Conservation (phyloP, 2,113 vertebrate genomes). For the Stercorarius parasiticus region DNA sequence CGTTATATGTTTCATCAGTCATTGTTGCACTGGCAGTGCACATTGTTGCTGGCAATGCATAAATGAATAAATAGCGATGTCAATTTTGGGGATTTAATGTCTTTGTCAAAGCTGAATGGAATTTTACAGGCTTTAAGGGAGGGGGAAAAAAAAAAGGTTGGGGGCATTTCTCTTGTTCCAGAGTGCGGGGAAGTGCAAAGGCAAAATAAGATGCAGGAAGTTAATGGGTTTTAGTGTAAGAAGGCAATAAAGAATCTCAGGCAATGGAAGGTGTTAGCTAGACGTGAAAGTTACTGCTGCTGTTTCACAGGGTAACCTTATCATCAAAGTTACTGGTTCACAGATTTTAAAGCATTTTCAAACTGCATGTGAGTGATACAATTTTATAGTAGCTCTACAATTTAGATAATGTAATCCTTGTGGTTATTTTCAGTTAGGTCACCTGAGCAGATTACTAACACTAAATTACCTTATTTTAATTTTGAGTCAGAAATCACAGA, state of each 20-base stretch:
- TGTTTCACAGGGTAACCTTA: neutral
- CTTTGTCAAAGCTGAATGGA: neutral
- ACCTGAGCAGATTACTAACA: neutral
- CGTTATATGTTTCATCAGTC: neutral
- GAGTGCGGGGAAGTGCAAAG: neutral
- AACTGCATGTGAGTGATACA: accelerated
- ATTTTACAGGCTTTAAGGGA: neutral
- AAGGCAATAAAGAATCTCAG: neutral
- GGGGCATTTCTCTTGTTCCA: neutral
- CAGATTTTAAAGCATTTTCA: neutral
- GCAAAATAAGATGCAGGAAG: neutral
- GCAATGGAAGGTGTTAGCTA: neutral
- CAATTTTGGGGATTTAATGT: neutral
- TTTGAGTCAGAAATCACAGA: neutral
- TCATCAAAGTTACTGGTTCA: neutral
- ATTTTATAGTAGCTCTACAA: neutral
- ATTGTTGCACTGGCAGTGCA: neutral
- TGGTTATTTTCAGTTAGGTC: neutral
- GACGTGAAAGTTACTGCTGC: neutral
- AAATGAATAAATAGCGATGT: neutral
- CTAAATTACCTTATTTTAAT: neutral
- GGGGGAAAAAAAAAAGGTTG: accelerated
- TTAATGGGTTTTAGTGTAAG: neutral
- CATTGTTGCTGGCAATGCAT: neutral
- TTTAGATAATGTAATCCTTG: neutral